Evolutionary conservation across 2,888 invertebrate species (phyloP).

Genomic region (Dolichopus griseipennis): DNA sequence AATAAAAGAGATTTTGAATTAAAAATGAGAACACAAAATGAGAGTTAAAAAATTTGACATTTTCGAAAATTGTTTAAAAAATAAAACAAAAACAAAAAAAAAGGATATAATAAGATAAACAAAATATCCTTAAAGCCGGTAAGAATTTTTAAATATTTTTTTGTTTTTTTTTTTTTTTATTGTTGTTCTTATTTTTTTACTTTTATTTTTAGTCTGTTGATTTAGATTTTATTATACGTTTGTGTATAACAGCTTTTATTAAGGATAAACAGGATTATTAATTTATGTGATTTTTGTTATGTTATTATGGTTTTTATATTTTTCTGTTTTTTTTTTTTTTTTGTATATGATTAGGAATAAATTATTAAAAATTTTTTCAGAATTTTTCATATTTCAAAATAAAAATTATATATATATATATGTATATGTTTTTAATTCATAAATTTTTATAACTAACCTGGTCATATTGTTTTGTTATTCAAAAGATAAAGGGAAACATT

Average conservation of each 20-base stretch:
- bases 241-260: neutral
- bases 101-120: neutral
- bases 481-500: neutral
- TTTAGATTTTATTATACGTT: neutral
- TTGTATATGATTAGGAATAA: no score
- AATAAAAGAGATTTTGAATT: no score
- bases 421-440: no score
- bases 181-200: neutral
- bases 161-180: neutral
- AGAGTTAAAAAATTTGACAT: no score
- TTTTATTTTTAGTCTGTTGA: neutral
- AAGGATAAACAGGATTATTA: neutral
- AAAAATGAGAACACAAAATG: no score
- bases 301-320: no score
- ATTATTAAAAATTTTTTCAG: no score
- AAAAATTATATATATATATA: no score
- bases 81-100: neutral
- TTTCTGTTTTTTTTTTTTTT: no score
- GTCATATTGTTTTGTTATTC: neutral
- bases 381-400: no score
- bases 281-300: neutral
- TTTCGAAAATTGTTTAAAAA: neutral
- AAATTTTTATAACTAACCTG: neutral
- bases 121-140: conserved; percentile 3
- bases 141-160: no score